Base-by-base conservation (phyloP, 2,888 invertebrate genomes). In the Noctua fimbriata region DNA sequence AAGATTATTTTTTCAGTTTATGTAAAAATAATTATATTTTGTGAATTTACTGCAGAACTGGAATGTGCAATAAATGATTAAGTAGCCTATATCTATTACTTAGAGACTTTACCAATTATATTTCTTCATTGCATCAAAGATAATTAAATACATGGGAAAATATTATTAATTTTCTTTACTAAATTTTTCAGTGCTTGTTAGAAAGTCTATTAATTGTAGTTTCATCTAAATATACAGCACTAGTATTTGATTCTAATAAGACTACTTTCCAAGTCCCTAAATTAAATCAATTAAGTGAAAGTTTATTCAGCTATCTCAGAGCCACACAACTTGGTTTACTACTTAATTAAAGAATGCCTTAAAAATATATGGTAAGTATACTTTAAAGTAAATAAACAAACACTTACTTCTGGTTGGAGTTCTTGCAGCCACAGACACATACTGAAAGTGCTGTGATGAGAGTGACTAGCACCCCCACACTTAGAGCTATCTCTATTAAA, bases 391-490 rank as follows among this genome's bases (percentile, higher is more conserved):
- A 69, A 76, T 81, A 81, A 79, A 77, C 69, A 83, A 72, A 76
- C 76, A 96, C 97, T 97, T 97, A 98, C 98, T 98, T 98, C 92
- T 98, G 98, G 91, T 98, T 97, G 90, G 97, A 98, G 91, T 98
- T 98, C 91, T 98, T 97, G 95, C 98, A 98, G 93, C 98, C 97
- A 93, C 98, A 98, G 87, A 98, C 97, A 94, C 98, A 98, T 88
- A 97, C 97, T 83, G 97, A 97, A 87, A 98, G 95, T 91, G 97
- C 90, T 93, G 97, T 91, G 93, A 96, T 91, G 79, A 97, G 95
- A 91, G 95, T 95, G 90, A 94, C 92, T 72, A 96, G 94, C 92
- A 96, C 95, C 92, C 95, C 97, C 86, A 96, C 91, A 92, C 95
- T 95, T 75, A 97, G 85, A 90, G 92, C 95, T 89, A 96, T 92